Conservation (phyloP, 2,113 vertebrate species). For the Ophiodon elongatus region DNA sequence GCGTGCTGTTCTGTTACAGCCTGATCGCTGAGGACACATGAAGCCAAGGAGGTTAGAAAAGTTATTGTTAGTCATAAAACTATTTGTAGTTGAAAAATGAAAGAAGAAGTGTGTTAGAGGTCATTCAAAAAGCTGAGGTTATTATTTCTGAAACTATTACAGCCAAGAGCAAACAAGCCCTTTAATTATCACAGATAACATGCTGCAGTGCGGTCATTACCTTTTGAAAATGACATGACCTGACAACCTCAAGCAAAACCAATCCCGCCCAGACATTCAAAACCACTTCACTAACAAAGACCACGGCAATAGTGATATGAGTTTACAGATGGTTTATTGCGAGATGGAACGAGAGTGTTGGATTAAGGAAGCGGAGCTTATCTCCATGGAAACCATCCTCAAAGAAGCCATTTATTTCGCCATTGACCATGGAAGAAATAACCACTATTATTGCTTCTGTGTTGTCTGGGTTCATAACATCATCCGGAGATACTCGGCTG, state of each 20-base stretch:
- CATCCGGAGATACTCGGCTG: no score
- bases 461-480: no score
- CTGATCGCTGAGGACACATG: background rate
- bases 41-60: background rate
- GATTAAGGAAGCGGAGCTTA: no score
- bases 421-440: no score
- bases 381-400: no score
- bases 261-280: constrained; percentile 19
- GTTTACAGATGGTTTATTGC: no score
- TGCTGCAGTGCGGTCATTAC: constrained; percentile 16
- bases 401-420: no score
- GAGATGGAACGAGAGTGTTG: no score
- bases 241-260: constrained; percentile 19
- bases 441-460: no score
- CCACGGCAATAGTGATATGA: no score
- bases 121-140: background rate
- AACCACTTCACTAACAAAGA: background rate
- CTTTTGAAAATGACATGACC: constrained; percentile 18
- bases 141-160: constrained; percentile 11
- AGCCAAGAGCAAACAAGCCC: background rate
- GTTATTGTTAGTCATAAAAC: background rate
- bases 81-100: background rate
- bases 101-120: background rate
- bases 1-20: background rate
- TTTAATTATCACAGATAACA: constrained; percentile 12